A percentile compares a stretch with the other conserved stretches of the same genome.
Evolutionary conservation across 2,888 invertebrate genomes (phyloP).

Genomic region (Deladenus siricidicola): DNA sequence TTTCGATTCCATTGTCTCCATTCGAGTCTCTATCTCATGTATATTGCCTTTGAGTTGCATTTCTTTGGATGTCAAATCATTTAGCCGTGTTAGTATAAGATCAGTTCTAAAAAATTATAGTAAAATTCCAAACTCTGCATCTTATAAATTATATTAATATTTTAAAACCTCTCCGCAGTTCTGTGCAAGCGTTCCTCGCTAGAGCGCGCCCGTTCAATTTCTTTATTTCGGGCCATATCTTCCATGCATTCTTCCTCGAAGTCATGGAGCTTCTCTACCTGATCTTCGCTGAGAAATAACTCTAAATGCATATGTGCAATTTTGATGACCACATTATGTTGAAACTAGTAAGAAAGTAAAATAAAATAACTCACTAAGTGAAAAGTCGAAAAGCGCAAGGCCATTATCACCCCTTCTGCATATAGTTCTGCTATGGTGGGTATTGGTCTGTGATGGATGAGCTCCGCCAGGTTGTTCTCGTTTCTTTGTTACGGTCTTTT

Average conservation of each 20-base stretch:
- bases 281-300: constrained; percentile 82
- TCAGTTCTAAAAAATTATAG: constrained; percentile 44
- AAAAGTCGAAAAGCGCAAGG: constrained; percentile 34
- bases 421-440: too few relatives aligned
- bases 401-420: too few relatives aligned
- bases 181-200: constrained; percentile 56
- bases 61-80: constrained; percentile 54
- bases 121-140: not conserved
- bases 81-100: constrained; percentile 55
- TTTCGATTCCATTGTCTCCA: constrained; percentile 38
- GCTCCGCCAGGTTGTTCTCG: too few relatives aligned
- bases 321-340: constrained; percentile 1
- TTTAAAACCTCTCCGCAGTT: constrained; percentile 55
- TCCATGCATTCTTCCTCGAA: constrained; percentile 86
- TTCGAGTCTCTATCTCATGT: constrained; percentile 34
- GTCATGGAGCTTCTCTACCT: constrained; percentile 85
- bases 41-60: constrained; percentile 32
- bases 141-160: not conserved
- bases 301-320: constrained; percentile 56
- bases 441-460: too few relatives aligned
- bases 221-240: constrained; percentile 80
- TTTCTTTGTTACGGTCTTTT: too few relatives aligned
- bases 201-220: constrained; percentile 56
- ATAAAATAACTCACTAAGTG: constrained; percentile 37
- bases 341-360: too few relatives aligned